Conservation (phyloP, 64 coral and sea anemone species). For the Pocillopora verrucosa region DNA sequence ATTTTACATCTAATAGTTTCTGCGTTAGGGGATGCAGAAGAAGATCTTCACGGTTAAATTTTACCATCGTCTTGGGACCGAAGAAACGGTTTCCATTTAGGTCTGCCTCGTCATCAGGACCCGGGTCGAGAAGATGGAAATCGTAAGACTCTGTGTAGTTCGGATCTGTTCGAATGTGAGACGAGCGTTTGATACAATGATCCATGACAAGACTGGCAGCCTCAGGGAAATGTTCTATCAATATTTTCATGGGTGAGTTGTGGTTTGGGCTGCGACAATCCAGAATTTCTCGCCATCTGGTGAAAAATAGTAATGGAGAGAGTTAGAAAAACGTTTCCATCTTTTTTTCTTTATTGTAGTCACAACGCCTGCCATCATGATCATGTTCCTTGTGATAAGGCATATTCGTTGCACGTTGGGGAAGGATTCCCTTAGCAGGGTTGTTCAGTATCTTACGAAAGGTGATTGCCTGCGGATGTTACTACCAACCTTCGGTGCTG, state of each 20-base stretch:
- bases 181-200: slow-evolving; percentile 25
- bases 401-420: too few species aligned
- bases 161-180: slow-evolving; percentile 48
- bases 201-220: slow-evolving; percentile 39
- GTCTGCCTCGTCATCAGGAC: slow-evolving; percentile 55
- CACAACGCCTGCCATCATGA: too few species aligned
- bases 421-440: too few species aligned
- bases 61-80: slow-evolving; percentile 70
- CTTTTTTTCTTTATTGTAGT: too few species aligned
- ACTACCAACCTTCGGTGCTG: slow-evolving; percentile 37
- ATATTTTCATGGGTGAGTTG: slow-evolving; percentile 46
- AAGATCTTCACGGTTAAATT: slow-evolving; percentile 44
- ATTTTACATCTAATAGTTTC: slow-evolving; percentile 69
- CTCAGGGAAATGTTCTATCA: slow-evolving; percentile 52
- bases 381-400: too few species aligned
- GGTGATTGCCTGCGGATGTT: not conserved
- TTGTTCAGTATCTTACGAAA: too few species aligned
- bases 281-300: slow-evolving; percentile 26
- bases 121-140: slow-evolving; percentile 77
- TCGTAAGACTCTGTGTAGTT: slow-evolving; percentile 61
- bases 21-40: slow-evolving; percentile 70
- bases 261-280: not conserved
- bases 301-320: not conserved
- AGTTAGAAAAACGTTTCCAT: not conserved
- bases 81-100: slow-evolving; percentile 62